A percentile compares a stretch with the other conserved stretches of the same genome.
Evolutionary conservation across 1,140 invertebrate species (phyloP).

Genomic region (Druon quercuslanigerum): DNA sequence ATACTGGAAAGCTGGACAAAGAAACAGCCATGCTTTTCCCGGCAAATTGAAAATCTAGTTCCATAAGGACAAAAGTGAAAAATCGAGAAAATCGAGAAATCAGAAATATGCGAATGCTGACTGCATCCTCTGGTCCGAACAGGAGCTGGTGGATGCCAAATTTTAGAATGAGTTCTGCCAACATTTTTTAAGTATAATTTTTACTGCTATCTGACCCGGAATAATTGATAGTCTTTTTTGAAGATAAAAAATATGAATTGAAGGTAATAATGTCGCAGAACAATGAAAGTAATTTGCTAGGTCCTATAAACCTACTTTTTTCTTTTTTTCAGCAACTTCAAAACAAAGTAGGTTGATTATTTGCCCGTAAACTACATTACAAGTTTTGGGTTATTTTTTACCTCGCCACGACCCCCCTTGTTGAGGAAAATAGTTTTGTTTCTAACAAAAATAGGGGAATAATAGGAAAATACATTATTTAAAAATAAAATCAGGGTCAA

Average conservation of each 20-base stretch:
- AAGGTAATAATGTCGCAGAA: too few relatives aligned
- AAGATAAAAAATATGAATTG: neutral
- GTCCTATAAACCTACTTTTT: too few relatives aligned
- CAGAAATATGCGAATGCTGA: constrained; percentile 8
- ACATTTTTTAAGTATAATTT: neutral
- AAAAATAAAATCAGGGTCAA: too few relatives aligned
- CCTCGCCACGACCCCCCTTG: too few relatives aligned
- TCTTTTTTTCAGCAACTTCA: too few relatives aligned
- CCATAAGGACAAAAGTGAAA: constrained; percentile 1
- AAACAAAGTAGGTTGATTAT: too few relatives aligned
- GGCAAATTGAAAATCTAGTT: constrained; percentile 17
- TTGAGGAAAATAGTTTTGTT: too few relatives aligned
- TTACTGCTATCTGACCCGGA: constrained; percentile 6
- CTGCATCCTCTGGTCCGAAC: neutral
- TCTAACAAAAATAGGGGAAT: too few relatives aligned
- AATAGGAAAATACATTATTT: too few relatives aligned
- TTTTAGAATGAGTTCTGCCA: constrained; percentile 7
- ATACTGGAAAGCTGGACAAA: constrained; percentile 33
- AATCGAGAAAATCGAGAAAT: constrained; percentile 15
- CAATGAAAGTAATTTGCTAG: too few relatives aligned
- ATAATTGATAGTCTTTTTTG: neutral
- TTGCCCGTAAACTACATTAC: too few relatives aligned
- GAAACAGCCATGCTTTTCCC: neutral
- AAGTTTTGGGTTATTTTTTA: too few relatives aligned
- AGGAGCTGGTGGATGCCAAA: constrained; percentile 3